These are phyloP conservation scores for Diachasmimorpha longicaudata DNA, from an alignment of 1,140 invertebrate genomes.

Conservation along the genomic window DNA sequence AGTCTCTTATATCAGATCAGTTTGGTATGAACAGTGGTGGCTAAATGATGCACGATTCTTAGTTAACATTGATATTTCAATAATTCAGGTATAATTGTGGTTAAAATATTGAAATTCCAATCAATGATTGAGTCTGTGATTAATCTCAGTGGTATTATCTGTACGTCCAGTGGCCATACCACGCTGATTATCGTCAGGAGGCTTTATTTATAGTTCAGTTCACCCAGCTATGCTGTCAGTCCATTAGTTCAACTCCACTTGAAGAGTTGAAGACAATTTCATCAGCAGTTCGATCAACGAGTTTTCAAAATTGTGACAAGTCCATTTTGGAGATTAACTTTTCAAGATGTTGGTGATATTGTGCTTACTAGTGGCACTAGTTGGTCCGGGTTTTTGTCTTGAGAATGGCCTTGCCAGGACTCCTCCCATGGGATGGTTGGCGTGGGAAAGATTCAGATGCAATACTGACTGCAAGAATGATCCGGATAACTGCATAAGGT, in stretches of 20 bases:
- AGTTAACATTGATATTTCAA: not conserved
- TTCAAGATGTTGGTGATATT: conserved; percentile 33
- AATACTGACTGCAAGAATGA: conserved; percentile 93
- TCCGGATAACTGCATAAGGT: conserved; percentile 94
- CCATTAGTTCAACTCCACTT: not conserved
- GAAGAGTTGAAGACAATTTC: not conserved
- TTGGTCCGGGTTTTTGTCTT: conserved; percentile 53
- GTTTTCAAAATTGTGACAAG: not conserved
- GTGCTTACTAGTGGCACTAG: conserved; percentile 35
- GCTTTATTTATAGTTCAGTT: not conserved
- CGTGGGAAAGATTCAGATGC: conserved; percentile 92
- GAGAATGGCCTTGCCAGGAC: conserved; percentile 85
- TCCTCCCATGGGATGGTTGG: conserved; percentile 89
- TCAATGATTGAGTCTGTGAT: not conserved
- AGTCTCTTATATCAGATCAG: conserved; percentile 51
- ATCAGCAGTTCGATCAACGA: not conserved
- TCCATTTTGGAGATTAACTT: not conserved
- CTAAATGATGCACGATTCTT: not conserved
- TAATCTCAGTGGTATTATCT: not conserved
- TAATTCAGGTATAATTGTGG: not conserved
- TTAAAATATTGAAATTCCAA: not conserved
- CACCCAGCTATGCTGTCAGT: not conserved
- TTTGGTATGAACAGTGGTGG: conserved; percentile 22
- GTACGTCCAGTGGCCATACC: not conserved
- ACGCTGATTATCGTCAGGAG: not conserved